Evolutionary conservation across 2,797 vertebrate genomes (phyloP).

Genomic region (Huso huso): DNA sequence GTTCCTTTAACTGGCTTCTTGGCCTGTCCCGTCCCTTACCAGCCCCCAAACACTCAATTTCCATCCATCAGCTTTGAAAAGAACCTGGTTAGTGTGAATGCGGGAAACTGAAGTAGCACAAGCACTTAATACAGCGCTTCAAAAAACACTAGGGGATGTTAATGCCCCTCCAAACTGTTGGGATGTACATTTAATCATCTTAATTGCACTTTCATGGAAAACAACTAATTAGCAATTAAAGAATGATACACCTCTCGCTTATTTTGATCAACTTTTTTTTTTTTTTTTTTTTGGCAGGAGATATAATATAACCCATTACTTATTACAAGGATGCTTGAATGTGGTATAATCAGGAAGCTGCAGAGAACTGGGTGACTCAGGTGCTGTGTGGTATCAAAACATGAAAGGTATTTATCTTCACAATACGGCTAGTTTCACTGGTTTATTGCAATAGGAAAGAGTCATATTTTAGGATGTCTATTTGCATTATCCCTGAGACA

Average conservation of each 20-base stretch:
- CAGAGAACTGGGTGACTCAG: too few relatives aligned
- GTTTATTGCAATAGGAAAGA: too few relatives aligned
- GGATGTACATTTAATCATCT: conserved; percentile 8
- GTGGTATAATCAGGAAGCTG: too few relatives aligned
- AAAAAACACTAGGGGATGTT: neutral
- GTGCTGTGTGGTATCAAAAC: too few relatives aligned
- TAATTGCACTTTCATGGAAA: conserved; percentile 13
- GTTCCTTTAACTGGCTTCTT: too few relatives aligned
- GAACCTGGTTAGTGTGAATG: neutral
- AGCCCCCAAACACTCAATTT: neutral
- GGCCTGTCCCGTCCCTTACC: too few relatives aligned
- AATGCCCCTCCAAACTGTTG: conserved; percentile 7
- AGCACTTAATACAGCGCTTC: conserved; percentile 8
- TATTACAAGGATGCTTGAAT: neutral
- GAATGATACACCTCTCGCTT: conserved; percentile 6
- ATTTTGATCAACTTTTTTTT: conserved; percentile 5
- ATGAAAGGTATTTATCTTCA: too few relatives aligned
- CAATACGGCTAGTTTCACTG: too few relatives aligned
- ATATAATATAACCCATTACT: neutral
- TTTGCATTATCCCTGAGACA: too few relatives aligned
- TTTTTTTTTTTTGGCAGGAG: conserved; percentile 2
- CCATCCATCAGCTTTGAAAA: neutral
- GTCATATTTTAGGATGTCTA: too few relatives aligned
- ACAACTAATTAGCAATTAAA: conserved; percentile 11
- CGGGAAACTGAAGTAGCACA: neutral